Base-by-base conservation (phyloP, 1,140 invertebrate species). In the Meloidogyne floridensis region DNA sequence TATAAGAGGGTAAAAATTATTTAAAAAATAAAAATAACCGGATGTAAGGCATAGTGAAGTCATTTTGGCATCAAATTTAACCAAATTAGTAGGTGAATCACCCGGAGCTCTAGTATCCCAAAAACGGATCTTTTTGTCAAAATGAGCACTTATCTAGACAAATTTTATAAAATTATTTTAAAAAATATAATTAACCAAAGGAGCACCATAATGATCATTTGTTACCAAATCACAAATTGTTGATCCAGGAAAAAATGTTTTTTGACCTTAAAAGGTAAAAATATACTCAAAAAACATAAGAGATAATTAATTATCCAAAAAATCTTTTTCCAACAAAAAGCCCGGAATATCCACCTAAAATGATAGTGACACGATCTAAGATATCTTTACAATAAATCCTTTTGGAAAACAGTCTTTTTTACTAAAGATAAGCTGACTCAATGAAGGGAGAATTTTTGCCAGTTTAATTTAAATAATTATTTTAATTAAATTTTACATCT, bases 71-170 rank as follows among this genome's bases (percentile, higher is more conserved):
- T 95, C 94, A 32, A 98, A 92, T 70, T 94, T 89, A 81, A 98
- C 94, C 90, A 96, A 94, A 89, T 95, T 92, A 54, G 88, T 89
- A 82, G 93, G 94, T 42, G 82, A 87, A 47, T 92, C 92, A 13
- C 71, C 43, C 2, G 77, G 59, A 32, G 87, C 88, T 87, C 96
- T 93, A 81, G 94, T 94, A 89, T 99, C 97, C 96, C 96, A 98
- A 91, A 98, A 98, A 65, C 96, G 92, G 87, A 98, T 95, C 86
- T 93, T 94, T 91, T 97, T 98, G 91, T 99, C 97, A 91, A 95
- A 98, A 92, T 99, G 97, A 15, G 96, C 96, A 86, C 96, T 97
- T 82, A 98, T 96, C 77, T 79, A 13, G 8, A 11, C 18, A 51
- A n/a, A 5, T 65, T 47, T 59, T 20, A 13, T 56, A 5, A 70